Base-by-base conservation (phyloP, 2,113 vertebrate genomes). In the Albula glossodonta region DNA sequence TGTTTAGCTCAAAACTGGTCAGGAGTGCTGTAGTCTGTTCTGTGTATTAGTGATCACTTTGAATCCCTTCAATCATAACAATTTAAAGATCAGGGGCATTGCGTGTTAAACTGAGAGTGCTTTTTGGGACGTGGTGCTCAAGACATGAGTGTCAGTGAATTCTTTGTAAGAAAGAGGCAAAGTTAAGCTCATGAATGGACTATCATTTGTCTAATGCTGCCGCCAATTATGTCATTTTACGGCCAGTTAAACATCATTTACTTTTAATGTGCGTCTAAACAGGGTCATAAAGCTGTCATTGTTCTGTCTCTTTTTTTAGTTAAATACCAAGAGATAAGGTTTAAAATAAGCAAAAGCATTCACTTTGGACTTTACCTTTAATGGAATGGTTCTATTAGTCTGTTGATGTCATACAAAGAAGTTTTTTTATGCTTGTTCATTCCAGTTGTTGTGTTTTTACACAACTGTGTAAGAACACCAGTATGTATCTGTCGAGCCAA, bases 201-300 rank as follows among this genome's bases (percentile, higher is more conserved):
- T 80, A 80, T 19, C 51, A 51, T 50, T 50, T 80, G 13, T 11
- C 0, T 7, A 80, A 51, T 12, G 2, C 50, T 19, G 49, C 79
- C 41, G 51, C 7, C 79, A 80, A 80, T 80, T 80, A 51, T 51
- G 79, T 80, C 4, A 51, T 80, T 80, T 80, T 80, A 50, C 22
- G 79, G 79, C 5, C 31, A 80, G 51, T 80, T 80, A 80, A 80
- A 51, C 79, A 80, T 22, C 1, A 51, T 51, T 80, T 80, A 7
- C 13, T 80, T 80, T 66, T 19, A 66, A 66, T 8, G 79, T 80
- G 41, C 48, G 17, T 80, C 6, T 80, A 19, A 80, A 51, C 5
- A 5, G 50, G 41, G 48, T n/a, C 51, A 51, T 5, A 80, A 80
- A 15, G 79, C 51, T 12, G 19, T 9, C 9, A 51, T 80, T 51